These are phyloP conservation scores for Pristionchus mayeri DNA, from an alignment of 2,888 invertebrate species.

Conservation along the genomic window DNA sequence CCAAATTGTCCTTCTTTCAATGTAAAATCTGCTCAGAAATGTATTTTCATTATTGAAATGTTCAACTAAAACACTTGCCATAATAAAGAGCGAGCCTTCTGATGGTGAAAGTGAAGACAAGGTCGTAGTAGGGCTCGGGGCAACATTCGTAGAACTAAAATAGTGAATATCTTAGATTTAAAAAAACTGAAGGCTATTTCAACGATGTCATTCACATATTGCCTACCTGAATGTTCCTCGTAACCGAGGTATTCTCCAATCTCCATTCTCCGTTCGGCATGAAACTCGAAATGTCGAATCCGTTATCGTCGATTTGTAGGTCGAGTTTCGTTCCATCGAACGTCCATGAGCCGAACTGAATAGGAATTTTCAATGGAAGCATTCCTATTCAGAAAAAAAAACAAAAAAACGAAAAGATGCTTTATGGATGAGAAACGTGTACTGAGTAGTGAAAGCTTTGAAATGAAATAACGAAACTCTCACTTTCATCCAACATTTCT, in stretches of 20 bases:
- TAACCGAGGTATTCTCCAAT: constrained; percentile 43
- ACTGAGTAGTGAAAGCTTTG: neutral
- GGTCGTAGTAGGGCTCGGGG: constrained; percentile 67
- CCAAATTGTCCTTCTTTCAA: too few relatives aligned
- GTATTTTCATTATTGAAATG: too few relatives aligned
- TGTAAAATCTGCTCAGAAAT: too few relatives aligned
- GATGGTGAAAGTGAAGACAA: constrained; percentile 83
- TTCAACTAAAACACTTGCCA: too few relatives aligned
- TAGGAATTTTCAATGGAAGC: neutral
- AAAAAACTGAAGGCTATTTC: neutral
- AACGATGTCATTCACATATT: neutral
- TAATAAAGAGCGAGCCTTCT: constrained; percentile 96
- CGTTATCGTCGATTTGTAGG: constrained; percentile 66
- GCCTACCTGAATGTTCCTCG: constrained; percentile 13
- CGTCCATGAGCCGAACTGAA: constrained; percentile 71
- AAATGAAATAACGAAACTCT: neutral
- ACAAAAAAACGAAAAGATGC: neutral
- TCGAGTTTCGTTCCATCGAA: constrained; percentile 69
- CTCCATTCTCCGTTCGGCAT: constrained; percentile 69
- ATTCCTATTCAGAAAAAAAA: too few relatives aligned
- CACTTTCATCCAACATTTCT: constrained; percentile 77
- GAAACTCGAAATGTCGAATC: constrained; percentile 66
- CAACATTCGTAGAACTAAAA: constrained; percentile 65
- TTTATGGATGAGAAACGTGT: neutral
- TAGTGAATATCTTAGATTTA: neutral